These are phyloP conservation scores for Athalia circularis DNA, from an alignment of 2,888 invertebrate species.

Conservation along the genomic window DNA sequence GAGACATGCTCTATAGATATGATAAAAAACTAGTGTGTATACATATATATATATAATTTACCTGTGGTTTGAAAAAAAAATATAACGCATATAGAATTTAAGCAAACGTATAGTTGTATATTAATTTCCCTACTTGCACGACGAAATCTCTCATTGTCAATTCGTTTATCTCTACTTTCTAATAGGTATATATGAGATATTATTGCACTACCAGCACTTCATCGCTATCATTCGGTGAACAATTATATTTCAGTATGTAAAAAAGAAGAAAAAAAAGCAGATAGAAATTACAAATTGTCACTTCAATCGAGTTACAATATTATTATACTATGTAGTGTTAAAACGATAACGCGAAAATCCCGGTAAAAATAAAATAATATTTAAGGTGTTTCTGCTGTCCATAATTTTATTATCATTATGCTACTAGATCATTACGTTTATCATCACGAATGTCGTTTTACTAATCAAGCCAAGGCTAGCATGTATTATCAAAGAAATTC, in stretches of 20 bases:
- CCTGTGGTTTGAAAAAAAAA: neutral
- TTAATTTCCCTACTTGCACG: neutral
- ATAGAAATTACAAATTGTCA: neutral
- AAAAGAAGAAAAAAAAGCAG: neutral
- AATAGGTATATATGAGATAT: constrained; percentile 22
- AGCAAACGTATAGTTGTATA: neutral
- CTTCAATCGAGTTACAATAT: neutral
- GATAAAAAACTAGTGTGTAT: neutral
- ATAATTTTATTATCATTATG: too few species aligned
- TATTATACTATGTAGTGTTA: too few species aligned
- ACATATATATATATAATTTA: too few species aligned
- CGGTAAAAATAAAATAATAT: too few species aligned
- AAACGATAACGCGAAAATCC: neutral
- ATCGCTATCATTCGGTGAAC: constrained; percentile 35
- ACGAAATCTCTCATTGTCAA: neutral
- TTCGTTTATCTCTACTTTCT: neutral
- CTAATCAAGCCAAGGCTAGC: too few species aligned
- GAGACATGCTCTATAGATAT: neutral
- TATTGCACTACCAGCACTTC: constrained; percentile 67
- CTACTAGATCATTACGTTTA: too few species aligned
- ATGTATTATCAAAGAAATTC: too few species aligned
- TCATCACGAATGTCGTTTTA: too few species aligned
- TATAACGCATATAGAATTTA: constrained; percentile 3
- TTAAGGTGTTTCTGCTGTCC: too few species aligned
- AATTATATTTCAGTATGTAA: constrained; percentile 7